Evolutionary conservation across 2,113 vertebrate genomes (phyloP), one percentile per base, ranked within the genome.

Genomic region (Bubalus kerabau): DNA sequence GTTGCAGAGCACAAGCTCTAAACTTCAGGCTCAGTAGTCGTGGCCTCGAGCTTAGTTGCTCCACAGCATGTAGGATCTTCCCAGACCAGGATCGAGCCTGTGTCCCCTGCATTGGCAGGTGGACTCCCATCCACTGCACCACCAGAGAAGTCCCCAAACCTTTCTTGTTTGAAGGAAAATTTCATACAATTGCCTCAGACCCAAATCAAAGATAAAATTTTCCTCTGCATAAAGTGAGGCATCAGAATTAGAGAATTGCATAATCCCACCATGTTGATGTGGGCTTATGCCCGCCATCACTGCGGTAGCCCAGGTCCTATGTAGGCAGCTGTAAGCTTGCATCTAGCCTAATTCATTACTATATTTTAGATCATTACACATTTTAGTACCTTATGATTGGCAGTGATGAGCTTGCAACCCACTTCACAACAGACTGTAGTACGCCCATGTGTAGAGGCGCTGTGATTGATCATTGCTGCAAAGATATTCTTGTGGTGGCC

Each of bases 381-480:
- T 28, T 43, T 48, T 52, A 81, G 9, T 50, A 6, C 46, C 57
- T 92, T 81, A 3, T 67, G 43, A 57, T 40, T 74, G 54, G 14
- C 7, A 13, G 2, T 0, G 5, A 60, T 78, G 16, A 90, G 62
- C 21, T 87, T 19, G 8, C 14, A 40, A 24, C 13, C 12, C 4
- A 24, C 36, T 50, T 54, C 54, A 11, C 30, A 48, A 15, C 13
- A n/a, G 67, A 19, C 52, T 2, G 8, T 26, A 28, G 13, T 10
- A 5, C 4, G 36, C 9, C 4, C 11, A 12, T 2, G 21, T 2
- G 1, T 15, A 52, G 57, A 28, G 11, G 7, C 2, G 1, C 52
- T 2, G 2, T 5, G 60, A 23, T 4, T 2, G 76, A 7, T 5
- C 8, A 13, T 5, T 59, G 13, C 71, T 11, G 2, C n/a, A 17